These are phyloP conservation scores for Drosophila santomea DNA, from an alignment of 1,140 invertebrate species.

Conservation along the genomic window DNA sequence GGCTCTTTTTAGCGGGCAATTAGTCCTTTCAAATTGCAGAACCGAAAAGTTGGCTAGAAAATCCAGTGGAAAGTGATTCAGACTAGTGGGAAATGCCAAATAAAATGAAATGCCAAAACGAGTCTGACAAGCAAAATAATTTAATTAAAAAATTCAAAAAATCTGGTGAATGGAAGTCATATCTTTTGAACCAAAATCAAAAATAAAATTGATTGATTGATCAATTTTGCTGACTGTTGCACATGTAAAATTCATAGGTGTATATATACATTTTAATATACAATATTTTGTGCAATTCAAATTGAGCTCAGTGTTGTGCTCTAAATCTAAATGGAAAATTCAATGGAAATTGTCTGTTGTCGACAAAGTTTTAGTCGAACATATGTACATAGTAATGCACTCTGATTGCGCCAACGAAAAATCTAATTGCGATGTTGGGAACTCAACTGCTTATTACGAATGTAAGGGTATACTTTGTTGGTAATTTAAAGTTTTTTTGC, in stretches of 20 bases:
- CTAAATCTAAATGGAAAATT: conserved; percentile 23
- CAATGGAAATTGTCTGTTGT: conserved; percentile 35
- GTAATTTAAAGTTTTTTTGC: conserved; percentile 45
- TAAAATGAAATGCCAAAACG: conserved; percentile 8
- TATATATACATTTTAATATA: no score
- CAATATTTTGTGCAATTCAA: no score
- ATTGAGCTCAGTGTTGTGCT: neutral
- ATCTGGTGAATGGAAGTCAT: neutral
- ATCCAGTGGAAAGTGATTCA: conserved; percentile 16
- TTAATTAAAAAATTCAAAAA: conserved; percentile 9
- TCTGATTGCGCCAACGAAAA: conserved; percentile 45
- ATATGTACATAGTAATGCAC: conserved; percentile 57
- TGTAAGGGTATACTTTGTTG: neutral
- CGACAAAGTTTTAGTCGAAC: conserved; percentile 40
- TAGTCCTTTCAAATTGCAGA: conserved; percentile 38
- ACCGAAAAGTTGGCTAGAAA: conserved; percentile 16
- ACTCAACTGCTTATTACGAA: conserved; percentile 36
- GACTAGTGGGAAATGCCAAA: conserved; percentile 1
- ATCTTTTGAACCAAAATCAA: no score
- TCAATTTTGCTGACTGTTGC: no score
- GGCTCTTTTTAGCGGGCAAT: conserved; percentile 54
- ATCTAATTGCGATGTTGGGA: conserved; percentile 22
- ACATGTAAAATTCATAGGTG: no score
- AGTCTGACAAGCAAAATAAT: conserved; percentile 11
- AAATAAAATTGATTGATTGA: no score